Evolutionary conservation across 2,888 invertebrate species (phyloP).

Genomic region (Pollenia angustigena): DNA sequence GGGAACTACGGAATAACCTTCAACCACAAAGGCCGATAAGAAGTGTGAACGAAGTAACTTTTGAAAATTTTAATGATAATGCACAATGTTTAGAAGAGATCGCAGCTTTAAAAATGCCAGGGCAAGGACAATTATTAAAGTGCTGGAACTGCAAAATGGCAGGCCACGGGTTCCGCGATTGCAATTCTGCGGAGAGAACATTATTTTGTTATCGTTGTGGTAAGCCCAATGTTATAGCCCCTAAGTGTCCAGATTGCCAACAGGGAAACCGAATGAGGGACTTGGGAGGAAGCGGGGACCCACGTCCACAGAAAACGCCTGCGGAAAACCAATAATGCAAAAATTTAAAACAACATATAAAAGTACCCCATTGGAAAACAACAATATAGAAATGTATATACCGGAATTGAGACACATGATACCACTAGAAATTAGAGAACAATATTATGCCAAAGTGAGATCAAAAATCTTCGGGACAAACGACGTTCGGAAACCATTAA

Average conservation of each 20-base stretch:
- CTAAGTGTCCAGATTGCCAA: slow-evolving; percentile 23
- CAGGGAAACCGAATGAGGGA: slow-evolving; percentile 41
- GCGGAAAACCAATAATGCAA: not conserved
- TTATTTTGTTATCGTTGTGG: slow-evolving; percentile 39
- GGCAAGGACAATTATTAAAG: not conserved
- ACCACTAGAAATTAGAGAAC: too few species aligned
- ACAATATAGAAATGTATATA: not conserved
- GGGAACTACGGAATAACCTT: not conserved
- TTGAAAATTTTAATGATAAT: not conserved
- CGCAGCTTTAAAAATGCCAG: not conserved
- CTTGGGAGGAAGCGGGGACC: slow-evolving; percentile 25
- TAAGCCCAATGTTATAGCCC: slow-evolving; percentile 3
- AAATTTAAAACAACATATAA: not conserved
- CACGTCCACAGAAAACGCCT: not conserved
- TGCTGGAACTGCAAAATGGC: slow-evolving; percentile 1
- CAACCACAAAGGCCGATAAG: not conserved
- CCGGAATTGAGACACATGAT: too few species aligned
- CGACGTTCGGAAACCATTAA: not conserved
- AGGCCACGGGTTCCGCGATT: slow-evolving; percentile 23
- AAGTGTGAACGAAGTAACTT: not conserved
- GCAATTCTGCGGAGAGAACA: not conserved
- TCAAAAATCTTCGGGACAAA: not conserved
- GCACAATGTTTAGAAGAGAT: not conserved
- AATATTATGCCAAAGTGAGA: not conserved
- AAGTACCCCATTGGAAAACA: not conserved